These are phyloP conservation scores for Dryobotodes eremita DNA, from an alignment of 2,888 invertebrate genomes.

Conservation along the genomic window DNA sequence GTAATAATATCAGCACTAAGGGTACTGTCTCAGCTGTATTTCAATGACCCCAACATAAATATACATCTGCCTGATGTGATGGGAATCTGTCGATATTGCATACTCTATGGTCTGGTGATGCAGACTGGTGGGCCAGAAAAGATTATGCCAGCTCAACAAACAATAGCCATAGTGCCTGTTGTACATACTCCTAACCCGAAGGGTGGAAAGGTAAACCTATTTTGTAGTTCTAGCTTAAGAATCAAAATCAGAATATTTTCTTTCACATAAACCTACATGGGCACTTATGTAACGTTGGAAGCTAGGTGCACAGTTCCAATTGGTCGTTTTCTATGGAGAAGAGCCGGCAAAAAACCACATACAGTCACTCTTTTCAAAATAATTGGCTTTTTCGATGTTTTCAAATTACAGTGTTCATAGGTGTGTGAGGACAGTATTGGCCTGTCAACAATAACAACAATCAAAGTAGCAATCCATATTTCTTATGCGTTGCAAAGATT, in stretches of 20 bases:
- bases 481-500: neutral
- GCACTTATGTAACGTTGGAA: no score
- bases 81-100: constrained; percentile 90
- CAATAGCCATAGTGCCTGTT: constrained; percentile 89
- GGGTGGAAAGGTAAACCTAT: constrained; percentile 91
- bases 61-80: constrained; percentile 88
- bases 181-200: constrained; percentile 79
- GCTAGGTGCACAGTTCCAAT: no score
- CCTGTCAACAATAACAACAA: no score
- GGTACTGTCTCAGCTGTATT: constrained; percentile 84
- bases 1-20: constrained; percentile 87
- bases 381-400: no score
- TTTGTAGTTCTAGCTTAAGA: neutral
- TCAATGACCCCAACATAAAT: constrained; percentile 78
- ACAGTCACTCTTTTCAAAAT: no score
- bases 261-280: no score
- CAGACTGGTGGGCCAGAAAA: constrained; percentile 85
- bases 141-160: constrained; percentile 92
- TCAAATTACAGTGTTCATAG: no score
- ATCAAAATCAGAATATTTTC: no score
- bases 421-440: no score
- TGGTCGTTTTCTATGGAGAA: no score
- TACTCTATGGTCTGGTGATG: constrained; percentile 89
- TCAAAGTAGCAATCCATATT: neutral
- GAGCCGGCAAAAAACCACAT: no score